Evolutionary conservation across 1,140 invertebrate genomes (phyloP), one percentile per base, ranked within the genome.

Genomic region (Littorina saxatilis): DNA sequence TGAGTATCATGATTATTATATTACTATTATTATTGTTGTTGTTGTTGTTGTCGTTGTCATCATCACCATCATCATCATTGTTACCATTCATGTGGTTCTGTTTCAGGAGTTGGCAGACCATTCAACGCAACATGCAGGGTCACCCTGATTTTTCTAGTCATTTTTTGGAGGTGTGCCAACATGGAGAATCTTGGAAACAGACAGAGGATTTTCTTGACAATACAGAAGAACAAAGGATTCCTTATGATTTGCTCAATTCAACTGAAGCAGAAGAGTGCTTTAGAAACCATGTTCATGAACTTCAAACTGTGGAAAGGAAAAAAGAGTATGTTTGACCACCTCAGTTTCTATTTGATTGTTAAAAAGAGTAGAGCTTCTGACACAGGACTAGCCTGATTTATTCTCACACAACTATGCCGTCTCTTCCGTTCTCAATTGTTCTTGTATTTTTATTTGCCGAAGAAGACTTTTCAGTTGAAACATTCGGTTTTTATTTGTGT

Each of bases 221-320:
- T 85, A 84, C 80, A 15, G 82, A 86, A 20, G 94, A 94, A 83
- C 89, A 87, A 20, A 94, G 96, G 88, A 97, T 99, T 90, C 98
- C 98, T 2, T 97, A 96, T 89, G 97, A 98, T 91, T 95, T 99
- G 73, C 93, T 99, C 17, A 96, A 97, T 87, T 97, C 96, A 4
- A 95, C 95, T 66, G 97, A 99, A 91, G 97, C 97, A 20, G 97
- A 98, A 92, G 96, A 95, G 0, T 96, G 97, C 13, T 99, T 97
- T 92, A 96, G 96, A 90, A 98, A 97, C 88, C 97, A 97, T 92
- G 94, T 98, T 37, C 97, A 97, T 91, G 95, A 96, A 73, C 94
- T 98, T 39, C 97, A 98, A 89, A 96, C 96, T 90, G 96, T 98
- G 90, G 96, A 97, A 88, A 95, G 96, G 90, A 95, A 96, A 93